Evolutionary conservation across 2,888 invertebrate species (phyloP), one percentile per base, ranked within the genome.

Genomic region (Caenorhabditis sp.): DNA sequence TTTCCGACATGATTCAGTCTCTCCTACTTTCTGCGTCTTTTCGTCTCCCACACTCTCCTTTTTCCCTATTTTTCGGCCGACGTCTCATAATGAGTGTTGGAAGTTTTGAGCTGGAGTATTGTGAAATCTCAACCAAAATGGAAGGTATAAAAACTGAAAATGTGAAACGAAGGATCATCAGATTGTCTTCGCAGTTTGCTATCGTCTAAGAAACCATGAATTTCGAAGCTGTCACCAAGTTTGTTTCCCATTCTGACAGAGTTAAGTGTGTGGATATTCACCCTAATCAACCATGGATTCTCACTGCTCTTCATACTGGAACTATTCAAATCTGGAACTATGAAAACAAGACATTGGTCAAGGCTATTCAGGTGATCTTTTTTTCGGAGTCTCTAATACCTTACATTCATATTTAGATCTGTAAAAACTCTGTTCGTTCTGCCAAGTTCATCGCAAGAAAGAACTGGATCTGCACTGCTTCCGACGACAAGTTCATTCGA

Each of bases 321-420:
- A 96, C 97, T 94, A 96, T 98, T 90, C 97, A 98, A 94, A 96
- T 98, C 92, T 98, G 98, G 97, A 98, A 98, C 93, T 95, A 96
- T 94, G 98, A 98, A 93, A 96, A 95, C 85, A 97, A 97, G 92
- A 92, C 92, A 90, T 90, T 94, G 51, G 93, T 94, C 82, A 94
- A 94, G 87, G 92, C 93, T 0, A 93, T 93, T 89, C 93, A 94
- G 94, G 94, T 95, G 14, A 44, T 24, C 8, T 2, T 26, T 22
- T 38, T 10, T 35, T 7, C 6, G 4, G 8, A 19, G 8, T 26
- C 24, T n/a, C 24, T 16, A 22, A 44, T 5, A 22, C 22, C 12
- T 10, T 31, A 6, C 31, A 38, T 38, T 10, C 2, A 38, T 38
- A 2, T 93, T 89, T 93, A 94, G 94, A 94, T 94, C 3, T 98